Percentiles rank a stretch among this genome's conserved stretches.
Evolutionary conservation across 2,888 invertebrate genomes (phyloP).

Genomic region (Torymus auratus): DNA sequence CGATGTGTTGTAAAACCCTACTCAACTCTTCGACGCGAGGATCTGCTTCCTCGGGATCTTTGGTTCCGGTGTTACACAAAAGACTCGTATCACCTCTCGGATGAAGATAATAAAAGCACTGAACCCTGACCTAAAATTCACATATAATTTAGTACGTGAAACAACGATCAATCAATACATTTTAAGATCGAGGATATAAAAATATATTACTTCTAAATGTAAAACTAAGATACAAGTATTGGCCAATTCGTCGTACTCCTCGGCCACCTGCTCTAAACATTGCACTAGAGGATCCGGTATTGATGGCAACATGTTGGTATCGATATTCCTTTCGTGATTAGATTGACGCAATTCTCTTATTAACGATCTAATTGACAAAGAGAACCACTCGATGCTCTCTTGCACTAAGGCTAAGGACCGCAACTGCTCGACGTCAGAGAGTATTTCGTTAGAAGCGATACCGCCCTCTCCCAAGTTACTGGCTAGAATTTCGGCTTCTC

Average conservation of each 20-base stretch:
- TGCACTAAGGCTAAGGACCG: conserved; percentile 92
- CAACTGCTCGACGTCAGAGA: conserved; percentile 89
- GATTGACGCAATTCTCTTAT: conserved; percentile 72
- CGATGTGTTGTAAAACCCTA: conserved; percentile 86
- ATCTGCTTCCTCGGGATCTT: conserved; percentile 87
- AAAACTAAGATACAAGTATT: conserved; percentile 93
- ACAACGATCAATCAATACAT: no score
- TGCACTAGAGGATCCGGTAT: conserved; percentile 81
- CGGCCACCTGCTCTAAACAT: conserved; percentile 84
- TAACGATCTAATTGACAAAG: conserved; percentile 65
- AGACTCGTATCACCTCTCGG: conserved; percentile 76
- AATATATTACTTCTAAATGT: conserved; percentile 87
- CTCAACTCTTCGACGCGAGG: conserved; percentile 87
- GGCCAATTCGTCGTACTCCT: conserved; percentile 91
- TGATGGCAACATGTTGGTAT: conserved; percentile 69
- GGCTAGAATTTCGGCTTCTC: conserved; percentile 95
- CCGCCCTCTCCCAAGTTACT: conserved; percentile 93
- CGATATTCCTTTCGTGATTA: conserved; percentile 70
- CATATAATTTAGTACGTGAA: conserved; percentile 4
- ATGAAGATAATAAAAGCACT: conserved; percentile 95
- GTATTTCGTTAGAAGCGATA: conserved; percentile 89
- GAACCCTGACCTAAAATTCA: conserved; percentile 86
- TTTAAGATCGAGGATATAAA: neutral
- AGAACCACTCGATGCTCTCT: conserved; percentile 88
- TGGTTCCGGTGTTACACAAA: conserved; percentile 72